Evolutionary conservation across 2,888 invertebrate species (phyloP).

Genomic region (Drosophila sordidapex): DNA sequence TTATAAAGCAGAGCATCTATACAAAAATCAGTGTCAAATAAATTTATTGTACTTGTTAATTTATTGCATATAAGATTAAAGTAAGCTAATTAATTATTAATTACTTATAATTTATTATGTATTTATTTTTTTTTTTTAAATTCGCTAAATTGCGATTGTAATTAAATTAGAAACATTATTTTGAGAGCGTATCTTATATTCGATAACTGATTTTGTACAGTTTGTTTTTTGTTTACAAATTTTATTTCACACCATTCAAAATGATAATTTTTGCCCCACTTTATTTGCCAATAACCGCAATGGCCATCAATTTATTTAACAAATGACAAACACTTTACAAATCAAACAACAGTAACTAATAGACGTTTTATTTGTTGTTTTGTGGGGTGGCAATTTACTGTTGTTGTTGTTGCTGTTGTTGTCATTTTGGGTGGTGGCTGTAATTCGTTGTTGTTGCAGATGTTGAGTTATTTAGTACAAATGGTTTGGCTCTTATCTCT

Average conservation of each 20-base stretch:
- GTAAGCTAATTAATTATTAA: not conserved
- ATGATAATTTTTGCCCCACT: conserved; percentile 47
- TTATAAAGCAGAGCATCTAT: not conserved
- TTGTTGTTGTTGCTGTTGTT: conserved; percentile 42
- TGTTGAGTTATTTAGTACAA: conserved; percentile 69
- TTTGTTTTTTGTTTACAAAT: conserved; percentile 15
- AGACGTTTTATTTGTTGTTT: conserved; percentile 66
- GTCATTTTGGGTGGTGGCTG: conserved; percentile 31
- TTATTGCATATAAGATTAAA: not conserved
- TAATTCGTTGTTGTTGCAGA: conserved; percentile 13
- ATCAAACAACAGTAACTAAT: conserved; percentile 81
- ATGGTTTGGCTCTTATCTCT: conserved; percentile 66
- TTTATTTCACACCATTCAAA: conserved; percentile 35
- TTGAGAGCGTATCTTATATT: conserved; percentile 3
- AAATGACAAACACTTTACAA: conserved; percentile 79
- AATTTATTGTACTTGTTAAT: not conserved
- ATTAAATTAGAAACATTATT: not conserved
- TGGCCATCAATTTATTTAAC: conserved; percentile 79
- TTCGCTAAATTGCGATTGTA: not conserved
- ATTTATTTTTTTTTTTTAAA: too few relatives aligned
- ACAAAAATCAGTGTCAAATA: not conserved
- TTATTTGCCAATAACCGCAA: conserved; percentile 71
- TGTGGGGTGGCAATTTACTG: conserved; percentile 33
- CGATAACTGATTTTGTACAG: not conserved
- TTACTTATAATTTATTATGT: not conserved